Base-by-base conservation (phyloP, 2,113 vertebrate species). In the Gymnobelideus leadbeateri region DNA sequence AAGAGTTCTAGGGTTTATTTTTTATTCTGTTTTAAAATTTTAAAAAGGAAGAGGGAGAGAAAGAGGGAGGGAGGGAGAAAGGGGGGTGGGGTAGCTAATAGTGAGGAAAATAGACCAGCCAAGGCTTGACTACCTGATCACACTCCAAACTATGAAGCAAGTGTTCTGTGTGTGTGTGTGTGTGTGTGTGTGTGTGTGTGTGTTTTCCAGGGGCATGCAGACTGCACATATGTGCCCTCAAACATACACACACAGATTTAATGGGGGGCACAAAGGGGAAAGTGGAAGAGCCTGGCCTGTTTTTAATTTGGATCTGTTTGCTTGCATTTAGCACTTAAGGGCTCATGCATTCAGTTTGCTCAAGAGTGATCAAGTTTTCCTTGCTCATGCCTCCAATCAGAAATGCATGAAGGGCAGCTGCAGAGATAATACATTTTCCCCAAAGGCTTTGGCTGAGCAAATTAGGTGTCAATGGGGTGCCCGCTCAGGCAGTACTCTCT, bases 401-500 rank as follows among this genome's bases (percentile, higher is more conserved):
- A 98, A 99, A 99, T 99, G 99, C 98, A 99, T 98, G 98, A 99
- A 99, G 98, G 98, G 98, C 98, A 99, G 99, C 99, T 99, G 99
- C 98, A 99, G 98, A 99, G 99, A 99, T 99, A 99, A 99, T 99
- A 98, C 98, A 98, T 99, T 98, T 98, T 99, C 98, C 99, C 99
- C 98, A 98, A 98, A 98, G 99, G 99, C 99, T 98, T 98, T 98
- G 98, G 98, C 99, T 99, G 99, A 99, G 99, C 99, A 99, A 99
- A 99, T 99, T 99, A 99, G 98, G 99, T 99, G 99, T 99, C 99
- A 99, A 99, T 99, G 99, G 99, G 99, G 99, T 99, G 99, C 98
- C 98, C 98, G 98, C 94, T 97, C 99, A 99, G 99, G 99, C 99
- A 99, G 98, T 98, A 98, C 99, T 99, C 98, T 98, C 98, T 98